Conservation (phyloP, 2,888 invertebrate species). For the Callyntrura guangdongensis region DNA sequence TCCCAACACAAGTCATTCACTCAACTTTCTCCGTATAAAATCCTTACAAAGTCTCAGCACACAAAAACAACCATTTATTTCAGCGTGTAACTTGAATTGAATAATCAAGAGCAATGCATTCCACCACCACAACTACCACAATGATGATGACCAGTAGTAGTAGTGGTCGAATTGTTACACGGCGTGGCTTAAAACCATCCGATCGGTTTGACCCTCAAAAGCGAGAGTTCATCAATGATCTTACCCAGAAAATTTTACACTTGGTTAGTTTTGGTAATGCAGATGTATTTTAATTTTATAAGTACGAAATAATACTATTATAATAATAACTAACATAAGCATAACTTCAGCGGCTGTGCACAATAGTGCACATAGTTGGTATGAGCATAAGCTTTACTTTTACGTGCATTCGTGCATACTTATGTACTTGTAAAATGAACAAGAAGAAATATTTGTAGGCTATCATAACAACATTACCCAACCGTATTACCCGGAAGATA, state of each 20-base stretch:
- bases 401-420: too few species aligned
- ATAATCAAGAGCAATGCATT: not conserved
- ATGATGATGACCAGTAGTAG: conserved; percentile 60
- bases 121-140: conserved; percentile 35
- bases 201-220: conserved; percentile 94
- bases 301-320: not conserved
- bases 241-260: conserved; percentile 94
- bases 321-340: not conserved
- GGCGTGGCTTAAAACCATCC: conserved; percentile 94
- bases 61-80: not conserved
- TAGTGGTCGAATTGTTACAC: conserved; percentile 88
- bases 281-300: not conserved
- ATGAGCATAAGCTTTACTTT: not conserved
- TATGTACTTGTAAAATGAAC: too few species aligned
- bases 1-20: conserved; percentile 28
- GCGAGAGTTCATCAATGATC: conserved; percentile 91
- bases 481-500: conserved; percentile 60
- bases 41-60: not conserved
- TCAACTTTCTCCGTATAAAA: not conserved
- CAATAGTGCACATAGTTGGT: not conserved
- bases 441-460: not conserved
- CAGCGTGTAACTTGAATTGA: not conserved
- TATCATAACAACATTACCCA: conserved; percentile 46
- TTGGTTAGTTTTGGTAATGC: conserved; percentile 89
- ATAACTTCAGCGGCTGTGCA: not conserved